Base-by-base conservation (phyloP, 64 coral and sea anemone species). In the Dendrophyllia cribrosa region DNA sequence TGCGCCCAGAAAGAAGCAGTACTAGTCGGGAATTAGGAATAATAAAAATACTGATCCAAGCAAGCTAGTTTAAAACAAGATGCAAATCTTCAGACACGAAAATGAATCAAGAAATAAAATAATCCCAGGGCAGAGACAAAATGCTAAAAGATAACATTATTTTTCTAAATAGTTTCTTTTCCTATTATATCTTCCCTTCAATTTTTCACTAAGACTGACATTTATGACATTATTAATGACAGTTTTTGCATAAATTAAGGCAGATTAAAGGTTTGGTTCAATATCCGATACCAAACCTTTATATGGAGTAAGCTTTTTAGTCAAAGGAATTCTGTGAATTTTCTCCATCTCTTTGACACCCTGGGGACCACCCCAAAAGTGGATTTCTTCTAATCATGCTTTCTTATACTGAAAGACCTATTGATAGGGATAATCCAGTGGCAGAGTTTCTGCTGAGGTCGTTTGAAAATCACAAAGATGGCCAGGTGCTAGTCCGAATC, bases 281-380 rank as follows among this genome's bases (percentile, higher is more conserved):
- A 72, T 44, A 75, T 50, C 72, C 47, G 4, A 51, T 0, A 20
- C 2, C 19, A 68, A 84, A 56, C 53, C 53, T 56, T 56, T 19
- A 64, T 4, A n/a, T 51, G 43, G 14, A 23, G 26, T 20, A 11
- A 50, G 61, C 22, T 77, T n/a, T 26, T 6, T 6, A 64, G 24
- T 16, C 5, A 14, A 68, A 20, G 62, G 80, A 20, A 84, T 84
- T 66, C 80, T 67, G 20, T 84, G 63, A 84, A 84, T 84, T 48
- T 68, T 84, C 45, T 51, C 46, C 43, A 48, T 50, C 45, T 51
- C 63, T 22, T 15, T 44, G 5, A 56, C 53, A 56, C 47, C 17
- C 19, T 75, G 43, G 72, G 19, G 8, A 17, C 60, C 62, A 84
- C 66, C 80, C 80, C 80, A 66, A 67, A 84, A 84, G 8, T 68